Conservation (phyloP, 2,797 vertebrate species). For the Monodelphis domestica region DNA sequence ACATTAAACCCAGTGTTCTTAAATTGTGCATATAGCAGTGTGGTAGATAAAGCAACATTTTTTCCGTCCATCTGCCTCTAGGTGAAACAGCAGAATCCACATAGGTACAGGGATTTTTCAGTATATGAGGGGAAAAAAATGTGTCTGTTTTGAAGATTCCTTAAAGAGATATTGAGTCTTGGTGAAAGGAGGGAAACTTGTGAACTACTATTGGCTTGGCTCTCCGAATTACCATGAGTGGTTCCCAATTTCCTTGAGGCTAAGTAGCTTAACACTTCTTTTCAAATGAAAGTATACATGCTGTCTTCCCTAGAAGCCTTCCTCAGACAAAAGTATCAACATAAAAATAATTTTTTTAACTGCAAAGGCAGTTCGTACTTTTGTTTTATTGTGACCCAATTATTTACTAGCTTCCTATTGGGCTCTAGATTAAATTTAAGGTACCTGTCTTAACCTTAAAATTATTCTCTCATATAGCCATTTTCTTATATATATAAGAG, state of each 20-base stretch:
- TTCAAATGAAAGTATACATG: neutral
- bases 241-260: slow-evolving; percentile 18
- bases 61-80: slow-evolving; percentile 38
- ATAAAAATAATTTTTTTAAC: slow-evolving; percentile 31
- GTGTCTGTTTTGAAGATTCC: neutral
- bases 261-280: neutral
- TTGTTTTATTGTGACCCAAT: slow-evolving; percentile 24
- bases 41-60: neutral
- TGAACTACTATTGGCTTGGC: slow-evolving; percentile 2
- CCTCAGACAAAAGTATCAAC: neutral
- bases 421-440: slow-evolving; percentile 26
- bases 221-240: neutral
- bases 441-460: neutral
- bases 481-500: neutral
- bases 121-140: neutral
- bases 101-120: slow-evolving; percentile 38
- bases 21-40: slow-evolving; percentile 5
- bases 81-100: slow-evolving; percentile 37
- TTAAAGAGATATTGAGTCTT: neutral
- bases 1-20: slow-evolving; percentile 39
- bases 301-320: slow-evolving; percentile 6
- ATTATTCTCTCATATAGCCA: neutral
- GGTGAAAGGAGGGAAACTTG: neutral
- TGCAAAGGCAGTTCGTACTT: slow-evolving; percentile 16
- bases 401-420: slow-evolving; percentile 1